Base-by-base conservation (phyloP, 1,140 invertebrate genomes). In the Drosophila punjabiensis region DNA sequence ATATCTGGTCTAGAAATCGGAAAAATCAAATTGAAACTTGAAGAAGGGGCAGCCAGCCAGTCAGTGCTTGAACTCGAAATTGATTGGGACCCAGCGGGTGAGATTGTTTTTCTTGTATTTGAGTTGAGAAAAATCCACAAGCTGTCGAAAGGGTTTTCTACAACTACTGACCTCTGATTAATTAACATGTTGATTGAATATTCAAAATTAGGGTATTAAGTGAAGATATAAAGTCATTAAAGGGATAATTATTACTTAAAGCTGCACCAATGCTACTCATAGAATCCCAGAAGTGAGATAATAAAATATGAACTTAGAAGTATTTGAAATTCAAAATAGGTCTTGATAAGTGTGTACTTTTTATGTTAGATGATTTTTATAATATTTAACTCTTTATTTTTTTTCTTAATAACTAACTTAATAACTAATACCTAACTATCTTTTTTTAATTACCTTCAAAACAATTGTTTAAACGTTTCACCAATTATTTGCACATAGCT, bases 61-160 rank as follows among this genome's bases (percentile, higher is more conserved):
- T 59, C 43, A 43, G 30, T 35, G 59, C 33, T 30, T 58, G 41
- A 71, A 11, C 41, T 18, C 47, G 2, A 41, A 65, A 70, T 50
- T 82, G 67, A 66, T 79, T 73, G 58, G 58, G 58, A n/a, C 65
- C 33, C 83, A 76, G 83, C 75, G 59, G 83, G 75, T 39, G 55
- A 6, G 37, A 53, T 53, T 62, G 53, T 32, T 11, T 32, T 16
- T 52, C n/a, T 9, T 14, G n/a, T n/a, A n/a, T 45, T 11, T 10
- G 18, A 20, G 18, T 2, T 16, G 3, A 39, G 53, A 20, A 43
- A 73, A 74, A 56, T 20, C 65, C 20, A 47, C 24, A n/a, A 30
- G 30, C 67, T 73, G 70, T 35, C 37, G 45, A 61, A 74, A 53
- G 69, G 68, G 37, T 74, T 61, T 61, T 7, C 28, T 32, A 30